Base-by-base conservation (phyloP, 2,888 invertebrate genomes). In the Perizoma affinitatum region DNA sequence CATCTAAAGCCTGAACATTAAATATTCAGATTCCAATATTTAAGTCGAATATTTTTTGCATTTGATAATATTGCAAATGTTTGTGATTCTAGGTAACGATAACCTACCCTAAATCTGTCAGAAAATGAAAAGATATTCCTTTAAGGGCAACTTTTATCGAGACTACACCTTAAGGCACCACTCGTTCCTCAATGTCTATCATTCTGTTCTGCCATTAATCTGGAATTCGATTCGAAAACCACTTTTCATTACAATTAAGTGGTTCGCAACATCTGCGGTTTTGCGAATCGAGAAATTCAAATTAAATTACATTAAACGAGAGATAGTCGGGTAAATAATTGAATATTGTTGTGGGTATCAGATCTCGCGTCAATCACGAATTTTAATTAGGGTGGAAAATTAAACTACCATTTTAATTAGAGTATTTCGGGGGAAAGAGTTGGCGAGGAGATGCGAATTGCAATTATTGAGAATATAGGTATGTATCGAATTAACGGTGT, bases 241-340 rank as follows among this genome's bases (percentile, higher is more conserved):
- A 57, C 56, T 57, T 56, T 57, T 60, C 59, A 63, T 60, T 63
- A 57, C 36, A 60, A 63, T 60, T 57, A 60, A 10, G 55, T 54
- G 42, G 43, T 34, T 51, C 43, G n/a, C 41, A 68, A 56, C 69
- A 71, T 69, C 71, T 71, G 69, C 63, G 71, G 63, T 64, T 55
- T 35, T 49, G 54, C 44, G 52, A 56, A 65, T 64, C 54, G 57
- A 57, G 56, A 58, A 49, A 63, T 61, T 57, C 58, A 61, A 66
- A 66, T 69, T 65, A 63, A 56, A 65, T 65, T 62, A 57, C 62
- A 68, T 64, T 58, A 56, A 63, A 65, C 55, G 45, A 44, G 58
- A 44, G 52, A 52, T 54, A 47, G 57, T 53, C 55, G 50, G 52
- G 47, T 62, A 66, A 69, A 67, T 69, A 65, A 67, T 65, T 61